Conservation (phyloP, 2,113 vertebrate genomes). For the Corythoichthys haematopterus region DNA sequence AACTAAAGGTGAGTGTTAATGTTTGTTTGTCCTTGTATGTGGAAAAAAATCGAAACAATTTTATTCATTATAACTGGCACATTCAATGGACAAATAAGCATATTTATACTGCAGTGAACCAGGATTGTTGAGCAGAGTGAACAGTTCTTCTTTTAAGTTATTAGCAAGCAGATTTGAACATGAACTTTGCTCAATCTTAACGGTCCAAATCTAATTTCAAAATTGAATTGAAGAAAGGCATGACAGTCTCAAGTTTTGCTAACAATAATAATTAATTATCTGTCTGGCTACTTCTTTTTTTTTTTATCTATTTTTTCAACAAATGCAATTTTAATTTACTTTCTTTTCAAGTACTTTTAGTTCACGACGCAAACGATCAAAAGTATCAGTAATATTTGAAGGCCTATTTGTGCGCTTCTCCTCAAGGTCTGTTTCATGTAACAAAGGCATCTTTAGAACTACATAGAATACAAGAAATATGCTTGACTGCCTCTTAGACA, state of each 20-base stretch:
- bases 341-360: background rate
- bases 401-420: constrained; percentile 15
- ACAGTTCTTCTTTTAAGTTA: too few species aligned
- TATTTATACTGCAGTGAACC: too few species aligned
- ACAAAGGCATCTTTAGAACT: constrained; percentile 21
- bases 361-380: background rate
- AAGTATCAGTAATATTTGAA: background rate
- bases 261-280: background rate
- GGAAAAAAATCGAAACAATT: too few species aligned
- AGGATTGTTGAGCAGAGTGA: too few species aligned
- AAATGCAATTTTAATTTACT: background rate
- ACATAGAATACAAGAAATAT: constrained; percentile 16
- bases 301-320: background rate
- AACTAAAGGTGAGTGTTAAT: too few species aligned
- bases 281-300: background rate
- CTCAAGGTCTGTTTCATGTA: constrained; percentile 42
- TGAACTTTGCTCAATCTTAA: too few species aligned
- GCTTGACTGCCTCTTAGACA: constrained; percentile 17
- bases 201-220: too few species aligned
- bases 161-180: too few species aligned
- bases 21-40: too few species aligned
- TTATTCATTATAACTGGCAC: too few species aligned
- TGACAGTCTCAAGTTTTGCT: background rate
- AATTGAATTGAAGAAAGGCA: too few species aligned
- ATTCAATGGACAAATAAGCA: too few species aligned